Evolutionary conservation across 2,888 invertebrate genomes (phyloP).

Genomic region (Dinocampus coccinellae): DNA sequence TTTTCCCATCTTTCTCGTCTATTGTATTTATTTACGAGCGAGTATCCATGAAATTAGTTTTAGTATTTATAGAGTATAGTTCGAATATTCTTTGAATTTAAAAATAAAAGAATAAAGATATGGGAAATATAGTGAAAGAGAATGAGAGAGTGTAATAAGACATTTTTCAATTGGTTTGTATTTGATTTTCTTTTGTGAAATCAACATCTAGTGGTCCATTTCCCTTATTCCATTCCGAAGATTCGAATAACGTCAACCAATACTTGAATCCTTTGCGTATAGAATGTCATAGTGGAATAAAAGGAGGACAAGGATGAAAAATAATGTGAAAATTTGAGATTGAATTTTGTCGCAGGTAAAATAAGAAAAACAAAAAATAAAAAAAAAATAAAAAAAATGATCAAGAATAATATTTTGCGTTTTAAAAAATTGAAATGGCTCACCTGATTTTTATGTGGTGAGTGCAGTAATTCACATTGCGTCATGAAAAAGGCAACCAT

Average conservation of each 20-base stretch:
- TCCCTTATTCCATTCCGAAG: not conserved
- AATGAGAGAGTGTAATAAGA: not conserved
- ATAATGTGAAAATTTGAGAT: not conserved
- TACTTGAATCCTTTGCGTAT: not conserved
- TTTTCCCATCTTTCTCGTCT: not conserved
- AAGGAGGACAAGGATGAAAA: not conserved
- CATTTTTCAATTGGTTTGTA: not conserved
- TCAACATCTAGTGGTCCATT: not conserved
- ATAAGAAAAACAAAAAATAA: not conserved
- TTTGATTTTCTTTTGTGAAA: not conserved
- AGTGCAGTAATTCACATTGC: constrained; percentile 90
- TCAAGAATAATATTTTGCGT: not conserved
- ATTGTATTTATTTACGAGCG: constrained; percentile 1
- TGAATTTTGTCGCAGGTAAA: not conserved
- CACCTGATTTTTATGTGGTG: constrained; percentile 97
- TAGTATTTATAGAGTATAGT: constrained; percentile 37
- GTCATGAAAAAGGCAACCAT: constrained; percentile 95
- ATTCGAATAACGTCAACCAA: constrained; percentile 8
- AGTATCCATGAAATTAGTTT: constrained; percentile 40
- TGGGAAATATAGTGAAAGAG: not conserved
- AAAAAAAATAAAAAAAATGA: constrained; percentile 9
- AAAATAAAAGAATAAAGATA: not conserved
- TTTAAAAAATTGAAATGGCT: constrained; percentile 48
- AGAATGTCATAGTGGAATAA: not conserved
- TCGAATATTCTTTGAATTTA: not conserved